Evolutionary conservation across 2,888 invertebrate species (phyloP), one percentile per base, ranked within the genome.

Genomic region (Erannis defoliaria): DNA sequence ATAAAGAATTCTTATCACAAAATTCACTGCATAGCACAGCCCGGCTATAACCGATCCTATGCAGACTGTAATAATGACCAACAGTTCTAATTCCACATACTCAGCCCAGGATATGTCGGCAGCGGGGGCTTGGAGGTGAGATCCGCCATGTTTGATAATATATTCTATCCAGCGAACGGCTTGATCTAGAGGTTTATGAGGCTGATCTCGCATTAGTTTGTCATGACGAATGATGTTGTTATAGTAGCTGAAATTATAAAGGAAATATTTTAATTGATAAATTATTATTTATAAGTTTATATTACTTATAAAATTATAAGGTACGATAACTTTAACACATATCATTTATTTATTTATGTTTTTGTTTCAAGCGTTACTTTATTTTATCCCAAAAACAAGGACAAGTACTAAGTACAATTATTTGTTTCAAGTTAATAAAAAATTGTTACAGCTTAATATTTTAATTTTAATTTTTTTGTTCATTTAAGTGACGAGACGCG

Each of bases 21-120:
- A 40, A 14, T 40, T 40, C 1, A 40, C 9, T 0, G 0, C 18
- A 10, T 12, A 40, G 9, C 40, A 19, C 19, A 40, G 10, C 2
- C 19, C 40, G 3, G 12, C 0, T 19, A 19, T 19, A 21, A 3
- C 19, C 10, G 12, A 40, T 5, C 0, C 19, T 10, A 19, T 3
- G 5, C 10, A 1, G 2, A 40, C 0, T 1, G 18, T 18, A 0
- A 12, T 12, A 19, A 5, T 12, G 12, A 12, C 5, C 19, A 40
- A 12, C 10, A 40, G 40, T 12, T 40, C 40, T 12, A 40, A 5
- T 14, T 40, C 40, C 40, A 40, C 12, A 19, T 40, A 40, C 10
- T 40, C 40, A 12, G 19, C 40, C 40, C 40, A 40, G 19, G 40
- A 40, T 40, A 40, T 19, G 12, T 40, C 40, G 9, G 40, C 40